Percentiles rank a stretch among this genome's conserved stretches.
Conservation (phyloP, 2,888 invertebrate genomes). For the Sminthurides aquaticus region DNA sequence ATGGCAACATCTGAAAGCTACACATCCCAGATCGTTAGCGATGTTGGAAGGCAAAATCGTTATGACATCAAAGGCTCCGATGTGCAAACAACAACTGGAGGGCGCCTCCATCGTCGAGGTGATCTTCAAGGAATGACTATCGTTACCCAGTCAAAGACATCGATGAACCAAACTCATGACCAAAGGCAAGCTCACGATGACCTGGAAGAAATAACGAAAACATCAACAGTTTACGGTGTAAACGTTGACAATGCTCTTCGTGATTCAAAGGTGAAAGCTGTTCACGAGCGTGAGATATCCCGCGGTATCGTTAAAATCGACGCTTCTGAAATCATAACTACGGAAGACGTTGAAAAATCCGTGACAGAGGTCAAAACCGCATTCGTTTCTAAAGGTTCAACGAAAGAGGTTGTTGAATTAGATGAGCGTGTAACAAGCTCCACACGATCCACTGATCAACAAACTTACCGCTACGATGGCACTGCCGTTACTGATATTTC, state of each 20-base stretch:
- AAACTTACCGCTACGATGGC: slow-evolving; percentile 34
- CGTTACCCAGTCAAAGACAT: slow-evolving; percentile 39
- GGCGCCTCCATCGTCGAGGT: slow-evolving; percentile 35
- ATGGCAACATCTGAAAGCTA: not conserved
- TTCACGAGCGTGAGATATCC: slow-evolving; percentile 40
- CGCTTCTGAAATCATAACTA: slow-evolving; percentile 35
- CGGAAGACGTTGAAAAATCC: slow-evolving; percentile 40
- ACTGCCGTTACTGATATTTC: slow-evolving; percentile 21
- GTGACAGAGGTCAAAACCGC: slow-evolving; percentile 39
- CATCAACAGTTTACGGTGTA: slow-evolving; percentile 36
- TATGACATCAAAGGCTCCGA: slow-evolving; percentile 32
- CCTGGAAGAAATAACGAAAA: slow-evolving; percentile 27
- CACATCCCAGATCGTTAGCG: not conserved
- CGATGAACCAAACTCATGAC: slow-evolving; percentile 40
- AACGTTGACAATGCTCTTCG: slow-evolving; percentile 34
- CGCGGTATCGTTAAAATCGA: slow-evolving; percentile 37
- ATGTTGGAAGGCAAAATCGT: not conserved
- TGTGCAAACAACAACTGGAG: slow-evolving; percentile 36
- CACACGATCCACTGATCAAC: slow-evolving; percentile 34
- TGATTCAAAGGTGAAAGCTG: slow-evolving; percentile 29
- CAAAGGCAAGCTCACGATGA: slow-evolving; percentile 36
- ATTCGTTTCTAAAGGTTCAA: slow-evolving; percentile 15
- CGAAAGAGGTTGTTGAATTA: slow-evolving; percentile 28
- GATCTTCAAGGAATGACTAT: slow-evolving; percentile 41
- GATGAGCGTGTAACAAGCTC: slow-evolving; percentile 39